These are phyloP conservation scores for Sarcophaga carnaria DNA, from an alignment of 2,888 invertebrate species.

Conservation along the genomic window DNA sequence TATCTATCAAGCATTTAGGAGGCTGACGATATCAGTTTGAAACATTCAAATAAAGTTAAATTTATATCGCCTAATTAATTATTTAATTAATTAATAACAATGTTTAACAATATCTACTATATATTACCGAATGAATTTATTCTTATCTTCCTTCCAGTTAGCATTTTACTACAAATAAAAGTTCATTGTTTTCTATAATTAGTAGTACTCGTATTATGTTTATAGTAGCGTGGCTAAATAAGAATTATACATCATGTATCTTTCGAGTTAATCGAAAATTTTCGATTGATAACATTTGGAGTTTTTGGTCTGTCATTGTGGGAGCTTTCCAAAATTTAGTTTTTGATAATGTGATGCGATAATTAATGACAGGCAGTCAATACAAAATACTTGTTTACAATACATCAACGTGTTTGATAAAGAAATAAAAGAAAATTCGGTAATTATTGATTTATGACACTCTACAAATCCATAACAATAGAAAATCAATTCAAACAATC, in stretches of 20 bases:
- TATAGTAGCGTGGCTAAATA: background rate
- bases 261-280: background rate
- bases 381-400: constrained; percentile 54
- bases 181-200: too few species aligned
- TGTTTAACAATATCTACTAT: background rate
- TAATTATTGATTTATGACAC: constrained; percentile 68
- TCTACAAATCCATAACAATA: constrained; percentile 43
- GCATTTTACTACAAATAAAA: too few species aligned
- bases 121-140: too few species aligned
- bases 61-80: background rate
- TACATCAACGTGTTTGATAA: constrained; percentile 47
- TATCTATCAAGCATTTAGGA: background rate
- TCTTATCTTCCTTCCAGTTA: too few species aligned
- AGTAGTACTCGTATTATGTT: background rate
- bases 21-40: too few species aligned
- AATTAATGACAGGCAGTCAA: constrained; percentile 48
- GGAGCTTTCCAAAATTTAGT: constrained; percentile 21
- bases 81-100: background rate
- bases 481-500: constrained; percentile 35
- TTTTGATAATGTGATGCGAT: constrained; percentile 34
- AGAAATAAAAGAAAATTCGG: constrained; percentile 35
- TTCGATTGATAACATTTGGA: too few species aligned
- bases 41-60: too few species aligned
- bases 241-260: background rate
- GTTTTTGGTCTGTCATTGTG: background rate